phyloP scores from a whole-genome alignment of 2,797 vertebrate genomes.

The Macrochelys suwanniensis region DNA sequence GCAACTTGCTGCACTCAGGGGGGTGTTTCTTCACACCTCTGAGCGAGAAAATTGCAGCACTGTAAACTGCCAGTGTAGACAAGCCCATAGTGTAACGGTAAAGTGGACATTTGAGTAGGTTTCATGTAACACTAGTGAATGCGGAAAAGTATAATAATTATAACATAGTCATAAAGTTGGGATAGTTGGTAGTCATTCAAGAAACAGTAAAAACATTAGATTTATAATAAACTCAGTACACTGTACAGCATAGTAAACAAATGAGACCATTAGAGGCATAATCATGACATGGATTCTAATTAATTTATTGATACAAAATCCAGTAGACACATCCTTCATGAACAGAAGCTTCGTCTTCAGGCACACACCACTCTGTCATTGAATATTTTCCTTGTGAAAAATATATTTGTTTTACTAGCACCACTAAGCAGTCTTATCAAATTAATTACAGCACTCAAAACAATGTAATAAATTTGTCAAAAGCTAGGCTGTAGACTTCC shows the following conservation, averaged over 20 bases:
- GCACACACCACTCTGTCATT: neutral
- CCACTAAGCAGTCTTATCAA: conserved; percentile 32
- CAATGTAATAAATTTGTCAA: conserved; percentile 30
- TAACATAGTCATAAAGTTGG: neutral
- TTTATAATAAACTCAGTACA: neutral
- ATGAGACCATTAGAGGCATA: neutral
- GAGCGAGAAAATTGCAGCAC: too few relatives aligned
- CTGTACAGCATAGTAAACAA: neutral
- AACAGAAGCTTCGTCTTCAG: neutral
- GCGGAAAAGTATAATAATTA: neutral
- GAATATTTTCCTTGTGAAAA: conserved; percentile 55
- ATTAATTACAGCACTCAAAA: conserved; percentile 68
- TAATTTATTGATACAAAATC: conserved; percentile 46
- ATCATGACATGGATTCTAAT: neutral
- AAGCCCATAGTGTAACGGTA: neutral
- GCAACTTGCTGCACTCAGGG: too few relatives aligned
- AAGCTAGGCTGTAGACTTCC: conserved; percentile 24
- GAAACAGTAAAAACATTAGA: neutral
- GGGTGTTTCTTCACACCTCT: too few relatives aligned
- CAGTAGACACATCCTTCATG: conserved; percentile 1
- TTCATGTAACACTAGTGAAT: neutral
- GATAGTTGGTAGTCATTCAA: neutral
- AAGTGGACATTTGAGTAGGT: fast-evolving
- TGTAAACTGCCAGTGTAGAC: too few relatives aligned
- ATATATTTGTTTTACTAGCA: conserved; percentile 47